Evolutionary conservation across 2,113 vertebrate genomes (phyloP).

Genomic region (Thomomys bottae): DNA sequence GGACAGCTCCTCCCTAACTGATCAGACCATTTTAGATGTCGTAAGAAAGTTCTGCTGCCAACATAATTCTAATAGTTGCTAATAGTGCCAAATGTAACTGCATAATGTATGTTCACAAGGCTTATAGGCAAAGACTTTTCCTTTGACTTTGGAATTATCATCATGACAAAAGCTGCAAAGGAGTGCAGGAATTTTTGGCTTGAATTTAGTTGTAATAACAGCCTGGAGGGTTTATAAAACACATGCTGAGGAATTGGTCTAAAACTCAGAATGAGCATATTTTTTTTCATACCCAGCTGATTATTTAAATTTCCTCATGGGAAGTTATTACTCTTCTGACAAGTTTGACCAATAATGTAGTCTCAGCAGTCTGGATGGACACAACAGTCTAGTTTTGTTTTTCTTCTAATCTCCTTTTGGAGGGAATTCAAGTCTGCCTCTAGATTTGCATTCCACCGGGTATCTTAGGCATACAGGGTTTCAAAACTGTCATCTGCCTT

Average conservation of each 20-base stretch:
- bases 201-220: slow-evolving; percentile 43
- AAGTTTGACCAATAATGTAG: slow-evolving; percentile 8
- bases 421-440: not conserved
- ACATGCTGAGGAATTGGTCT: slow-evolving; percentile 69
- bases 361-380: not conserved
- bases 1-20: too few species aligned
- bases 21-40: not conserved
- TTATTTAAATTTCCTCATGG: slow-evolving; percentile 69
- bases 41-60: not conserved
- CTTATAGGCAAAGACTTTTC: slow-evolving; percentile 51
- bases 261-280: slow-evolving; percentile 48
- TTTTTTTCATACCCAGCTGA: slow-evolving; percentile 61
- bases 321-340: slow-evolving; percentile 31
- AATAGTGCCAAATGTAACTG: slow-evolving; percentile 17
- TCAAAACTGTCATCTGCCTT: not conserved
- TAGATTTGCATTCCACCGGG: not conserved
- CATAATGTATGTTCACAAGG: slow-evolving; percentile 50
- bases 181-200: slow-evolving; percentile 66
- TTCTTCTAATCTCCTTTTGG: not conserved
- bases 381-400: slow-evolving; percentile 14
- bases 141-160: slow-evolving; percentile 48
- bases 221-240: slow-evolving; percentile 58
- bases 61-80: not conserved
- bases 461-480: not conserved
- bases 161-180: slow-evolving; percentile 43